Percentiles rank a stretch among this genome's conserved stretches.
phyloP scores from a whole-genome alignment of 2,888 invertebrate genomes.

The Ditylenchus weischeri region DNA sequence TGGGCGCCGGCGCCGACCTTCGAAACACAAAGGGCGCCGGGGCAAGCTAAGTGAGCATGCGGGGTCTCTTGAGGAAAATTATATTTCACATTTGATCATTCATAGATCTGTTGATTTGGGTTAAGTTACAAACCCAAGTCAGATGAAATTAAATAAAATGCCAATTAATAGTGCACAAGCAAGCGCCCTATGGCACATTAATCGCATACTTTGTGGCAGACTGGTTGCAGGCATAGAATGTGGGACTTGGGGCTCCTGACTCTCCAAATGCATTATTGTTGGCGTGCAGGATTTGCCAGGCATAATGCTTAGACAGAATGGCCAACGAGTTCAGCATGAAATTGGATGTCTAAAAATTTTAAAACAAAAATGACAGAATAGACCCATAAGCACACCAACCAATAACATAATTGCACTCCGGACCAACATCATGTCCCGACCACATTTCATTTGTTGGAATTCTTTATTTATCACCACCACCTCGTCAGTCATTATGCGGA shows the following conservation, averaged over 20 bases:
- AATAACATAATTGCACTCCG: conserved; percentile 19
- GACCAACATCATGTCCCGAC: conserved; percentile 34
- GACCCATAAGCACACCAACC: conserved; percentile 9
- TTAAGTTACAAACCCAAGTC: no score
- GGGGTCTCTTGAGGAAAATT: no score
- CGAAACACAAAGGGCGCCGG: no score
- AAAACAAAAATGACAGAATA: not conserved
- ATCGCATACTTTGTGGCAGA: conserved; percentile 32
- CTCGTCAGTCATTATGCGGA: conserved; percentile 32
- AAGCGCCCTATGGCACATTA: not conserved
- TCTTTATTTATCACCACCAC: conserved; percentile 43
- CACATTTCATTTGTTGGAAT: conserved; percentile 42
- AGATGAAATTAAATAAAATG: no score
- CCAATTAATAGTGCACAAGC: no score
- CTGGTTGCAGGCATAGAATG: conserved; percentile 44
- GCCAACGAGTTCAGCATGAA: conserved; percentile 25
- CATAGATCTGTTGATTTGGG: no score
- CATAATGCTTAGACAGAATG: conserved; percentile 19
- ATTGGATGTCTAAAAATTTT: conserved; percentile 26
- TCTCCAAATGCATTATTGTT: conserved; percentile 45
- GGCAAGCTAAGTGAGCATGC: no score
- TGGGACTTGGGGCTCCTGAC: conserved; percentile 43
- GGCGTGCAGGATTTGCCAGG: conserved; percentile 40
- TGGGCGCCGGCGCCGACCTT: no score
- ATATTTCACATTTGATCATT: no score